Percentiles rank a stretch among this genome's conserved stretches.
Evolutionary conservation across 2,888 invertebrate genomes (phyloP).

Genomic region (Lydus trimaculatus): DNA sequence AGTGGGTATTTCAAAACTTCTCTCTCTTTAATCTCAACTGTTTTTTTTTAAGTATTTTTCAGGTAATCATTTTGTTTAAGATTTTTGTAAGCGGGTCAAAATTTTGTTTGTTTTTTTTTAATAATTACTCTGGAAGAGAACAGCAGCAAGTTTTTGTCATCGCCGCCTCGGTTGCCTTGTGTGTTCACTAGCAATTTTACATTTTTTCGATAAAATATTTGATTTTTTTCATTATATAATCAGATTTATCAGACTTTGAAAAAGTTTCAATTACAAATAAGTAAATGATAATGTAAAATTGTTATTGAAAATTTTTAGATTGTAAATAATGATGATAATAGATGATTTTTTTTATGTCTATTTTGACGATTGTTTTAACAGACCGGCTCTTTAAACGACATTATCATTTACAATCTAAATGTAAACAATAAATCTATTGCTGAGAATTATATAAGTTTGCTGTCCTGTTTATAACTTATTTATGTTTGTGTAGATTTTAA

Average conservation of each 20-base stretch:
- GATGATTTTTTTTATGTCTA: too few species aligned
- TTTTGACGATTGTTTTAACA: constrained; percentile 1
- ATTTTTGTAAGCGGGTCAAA: constrained; percentile 12
- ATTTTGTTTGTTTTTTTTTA: neutral
- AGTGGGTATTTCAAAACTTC: neutral
- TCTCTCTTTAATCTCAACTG: neutral
- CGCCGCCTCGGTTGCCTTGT: constrained; percentile 15
- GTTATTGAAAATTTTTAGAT: constrained; percentile 12
- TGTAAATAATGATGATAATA: neutral
- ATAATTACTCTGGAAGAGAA: neutral
- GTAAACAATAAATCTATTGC: constrained; percentile 1
- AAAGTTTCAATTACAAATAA: too few species aligned
- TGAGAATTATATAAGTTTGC: constrained; percentile 14
- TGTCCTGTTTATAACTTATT: constrained; percentile 39
- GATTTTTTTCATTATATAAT: neutral
- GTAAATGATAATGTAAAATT: constrained; percentile 7
- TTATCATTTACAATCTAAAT: neutral
- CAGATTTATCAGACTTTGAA: too few species aligned
- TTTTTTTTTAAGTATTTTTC: constrained; percentile 15
- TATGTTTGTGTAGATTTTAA: constrained; percentile 45
- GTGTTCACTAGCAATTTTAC: constrained; percentile 15
- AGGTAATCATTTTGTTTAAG: neutral
- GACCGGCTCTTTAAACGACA: neutral
- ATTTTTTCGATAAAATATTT: neutral
- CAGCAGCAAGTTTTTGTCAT: constrained; percentile 18